Percentiles rank a stretch among this genome's conserved stretches.
phyloP scores from a whole-genome alignment of 1,140 invertebrate species.

The Whitmania pigra region DNA sequence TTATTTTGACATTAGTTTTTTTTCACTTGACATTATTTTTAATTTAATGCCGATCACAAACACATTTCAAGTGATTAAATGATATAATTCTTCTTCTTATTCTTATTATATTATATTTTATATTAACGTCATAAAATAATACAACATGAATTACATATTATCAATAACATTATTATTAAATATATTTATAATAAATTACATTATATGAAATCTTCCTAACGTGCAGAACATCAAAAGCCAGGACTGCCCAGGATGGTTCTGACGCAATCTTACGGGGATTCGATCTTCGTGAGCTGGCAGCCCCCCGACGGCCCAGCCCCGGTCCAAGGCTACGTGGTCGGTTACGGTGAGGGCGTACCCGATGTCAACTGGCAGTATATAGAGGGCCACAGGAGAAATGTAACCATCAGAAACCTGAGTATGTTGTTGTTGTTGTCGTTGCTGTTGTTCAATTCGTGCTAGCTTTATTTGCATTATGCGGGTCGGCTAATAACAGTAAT shows the following conservation, averaged over 20 bases:
- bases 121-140: too few relatives aligned
- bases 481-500: background rate
- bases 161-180: too few relatives aligned
- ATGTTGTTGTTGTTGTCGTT: background rate
- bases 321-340: constrained; percentile 21
- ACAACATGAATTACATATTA: too few relatives aligned
- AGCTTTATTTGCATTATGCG: constrained; percentile 1
- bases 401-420: constrained; percentile 25
- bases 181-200: too few relatives aligned
- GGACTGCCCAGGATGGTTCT: constrained; percentile 17
- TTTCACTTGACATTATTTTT: too few relatives aligned
- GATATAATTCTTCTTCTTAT: too few relatives aligned
- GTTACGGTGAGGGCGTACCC: constrained; percentile 23
- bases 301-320: background rate
- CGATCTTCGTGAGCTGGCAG: constrained; percentile 18
- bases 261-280: constrained; percentile 17
- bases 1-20: too few relatives aligned
- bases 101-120: too few relatives aligned
- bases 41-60: too few relatives aligned
- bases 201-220: too few relatives aligned
- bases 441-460: background rate
- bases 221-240: too few relatives aligned
- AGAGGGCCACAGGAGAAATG: constrained; percentile 14
- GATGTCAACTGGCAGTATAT: constrained; percentile 25
- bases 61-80: too few relatives aligned